These are phyloP conservation scores for Sebastes kiyomatsui DNA, from an alignment of 2,797 vertebrate species.

Conservation along the genomic window DNA sequence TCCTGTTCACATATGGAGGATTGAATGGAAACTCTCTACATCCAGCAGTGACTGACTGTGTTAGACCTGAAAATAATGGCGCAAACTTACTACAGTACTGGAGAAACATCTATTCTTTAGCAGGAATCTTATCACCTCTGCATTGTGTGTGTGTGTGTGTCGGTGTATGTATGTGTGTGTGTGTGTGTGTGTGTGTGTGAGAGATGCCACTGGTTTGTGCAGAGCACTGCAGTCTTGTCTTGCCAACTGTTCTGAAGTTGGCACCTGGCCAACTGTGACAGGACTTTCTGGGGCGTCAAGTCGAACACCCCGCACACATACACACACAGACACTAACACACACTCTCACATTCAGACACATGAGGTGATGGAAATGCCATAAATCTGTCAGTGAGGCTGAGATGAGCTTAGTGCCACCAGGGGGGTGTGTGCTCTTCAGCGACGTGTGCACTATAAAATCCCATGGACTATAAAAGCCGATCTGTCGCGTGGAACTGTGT, in stretches of 20 bases:
- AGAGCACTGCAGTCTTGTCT: constrained; percentile 68
- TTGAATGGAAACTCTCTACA: not conserved
- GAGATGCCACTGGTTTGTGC: constrained; percentile 53
- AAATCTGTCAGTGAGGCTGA: constrained; percentile 73
- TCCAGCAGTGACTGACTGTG: constrained; percentile 1
- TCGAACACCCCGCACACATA: constrained; percentile 19
- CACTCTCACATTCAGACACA: constrained; percentile 45
- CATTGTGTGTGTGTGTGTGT: constrained; percentile 10
- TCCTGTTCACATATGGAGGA: not conserved
- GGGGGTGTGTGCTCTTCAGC: constrained; percentile 65
- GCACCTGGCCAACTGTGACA: constrained; percentile 78
- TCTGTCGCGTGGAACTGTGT: constrained; percentile 49
- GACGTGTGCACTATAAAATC: constrained; percentile 64
- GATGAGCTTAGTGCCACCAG: constrained; percentile 72
- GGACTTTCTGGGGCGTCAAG: constrained; percentile 66
- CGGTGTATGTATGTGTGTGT: too few relatives aligned
- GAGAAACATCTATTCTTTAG: constrained; percentile 41
- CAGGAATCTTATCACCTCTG: constrained; percentile 49
- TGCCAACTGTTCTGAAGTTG: constrained; percentile 69
- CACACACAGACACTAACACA: constrained; percentile 10
- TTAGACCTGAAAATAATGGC: constrained; percentile 24
- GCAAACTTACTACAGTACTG: constrained; percentile 21
- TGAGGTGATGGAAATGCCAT: constrained; percentile 75
- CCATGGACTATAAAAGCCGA: constrained; percentile 62
- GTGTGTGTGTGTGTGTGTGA: too few relatives aligned